These are phyloP conservation scores for Rhynchonycteris naso DNA, from an alignment of 2,797 vertebrate species.

Conservation along the genomic window DNA sequence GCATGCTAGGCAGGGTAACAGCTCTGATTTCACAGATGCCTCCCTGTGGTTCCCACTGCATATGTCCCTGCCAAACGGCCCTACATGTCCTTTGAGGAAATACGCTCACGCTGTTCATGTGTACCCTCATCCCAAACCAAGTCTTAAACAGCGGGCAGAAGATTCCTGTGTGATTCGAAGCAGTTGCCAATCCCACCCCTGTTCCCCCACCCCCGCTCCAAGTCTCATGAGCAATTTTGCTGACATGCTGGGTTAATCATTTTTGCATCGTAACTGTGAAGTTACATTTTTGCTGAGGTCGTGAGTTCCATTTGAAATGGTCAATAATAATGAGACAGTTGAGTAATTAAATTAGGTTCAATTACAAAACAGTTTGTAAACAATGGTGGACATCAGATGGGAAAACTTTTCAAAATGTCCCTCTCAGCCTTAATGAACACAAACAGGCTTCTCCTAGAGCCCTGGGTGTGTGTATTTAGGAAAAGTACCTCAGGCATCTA, in stretches of 20 bases:
- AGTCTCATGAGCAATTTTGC: not conserved
- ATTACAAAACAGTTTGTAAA: constrained; percentile 14
- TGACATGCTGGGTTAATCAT: not conserved
- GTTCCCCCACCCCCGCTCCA: no score
- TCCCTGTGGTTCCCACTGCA: not conserved
- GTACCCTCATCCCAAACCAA: not conserved
- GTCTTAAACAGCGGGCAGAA: not conserved
- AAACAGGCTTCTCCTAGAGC: not conserved
- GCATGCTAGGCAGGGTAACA: not conserved
- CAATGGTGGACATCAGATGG: not conserved
- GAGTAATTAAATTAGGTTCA: not conserved
- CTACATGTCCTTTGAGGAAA: not conserved
- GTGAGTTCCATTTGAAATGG: not conserved
- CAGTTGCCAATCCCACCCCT: not conserved
- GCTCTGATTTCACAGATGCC: not conserved
- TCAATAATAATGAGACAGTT: not conserved
- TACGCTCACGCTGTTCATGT: accelerated
- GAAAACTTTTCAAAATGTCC: constrained; percentile 1
- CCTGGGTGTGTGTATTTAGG: not conserved
- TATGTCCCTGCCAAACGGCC: not conserved
- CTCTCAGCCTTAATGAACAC: not conserved
- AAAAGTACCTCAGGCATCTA: not conserved
- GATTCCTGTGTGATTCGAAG: not conserved
- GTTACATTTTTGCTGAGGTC: not conserved
- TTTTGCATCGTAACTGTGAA: not conserved